Conservation (phyloP, 2,113 vertebrate species). For the Odocoileus hemionus region DNA sequence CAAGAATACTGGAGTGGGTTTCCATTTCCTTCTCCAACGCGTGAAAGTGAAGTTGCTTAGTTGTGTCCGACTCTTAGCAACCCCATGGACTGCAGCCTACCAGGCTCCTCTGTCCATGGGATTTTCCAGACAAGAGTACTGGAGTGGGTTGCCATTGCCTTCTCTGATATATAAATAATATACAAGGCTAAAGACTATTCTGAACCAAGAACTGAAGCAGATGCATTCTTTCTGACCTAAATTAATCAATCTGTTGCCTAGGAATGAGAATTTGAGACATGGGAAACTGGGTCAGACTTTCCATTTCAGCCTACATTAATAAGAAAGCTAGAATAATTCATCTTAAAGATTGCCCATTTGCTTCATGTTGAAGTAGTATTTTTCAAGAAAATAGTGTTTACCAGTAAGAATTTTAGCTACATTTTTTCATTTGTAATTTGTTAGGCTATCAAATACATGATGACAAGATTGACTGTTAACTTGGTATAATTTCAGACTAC, state of each 20-base stretch:
- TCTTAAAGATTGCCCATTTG: slow-evolving; percentile 2
- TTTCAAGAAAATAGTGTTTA: slow-evolving; percentile 16
- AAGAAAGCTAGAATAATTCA: neutral
- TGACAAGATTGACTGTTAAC: neutral
- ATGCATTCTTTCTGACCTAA: neutral
- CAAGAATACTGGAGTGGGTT: too few species aligned
- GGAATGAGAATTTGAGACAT: neutral
- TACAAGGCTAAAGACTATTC: neutral
- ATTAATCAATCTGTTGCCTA: neutral
- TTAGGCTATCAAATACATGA: neutral
- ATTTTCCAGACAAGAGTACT: too few species aligned
- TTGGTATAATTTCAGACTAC: neutral
- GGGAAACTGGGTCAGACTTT: slow-evolving; percentile 2
- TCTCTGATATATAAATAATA: neutral
- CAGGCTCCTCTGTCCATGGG: too few species aligned
- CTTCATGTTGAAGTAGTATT: neutral
- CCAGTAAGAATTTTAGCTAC: neutral
- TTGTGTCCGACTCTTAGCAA: too few species aligned
- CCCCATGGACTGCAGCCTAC: too few species aligned
- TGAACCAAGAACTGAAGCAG: neutral
- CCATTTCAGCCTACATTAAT: neutral
- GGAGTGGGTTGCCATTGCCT: too few species aligned
- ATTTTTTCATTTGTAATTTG: slow-evolving; percentile 25
- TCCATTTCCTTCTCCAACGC: too few species aligned
- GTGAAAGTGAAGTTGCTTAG: too few species aligned